Base-by-base conservation (phyloP, 1,140 invertebrate species). In the Orchesella cincta region DNA sequence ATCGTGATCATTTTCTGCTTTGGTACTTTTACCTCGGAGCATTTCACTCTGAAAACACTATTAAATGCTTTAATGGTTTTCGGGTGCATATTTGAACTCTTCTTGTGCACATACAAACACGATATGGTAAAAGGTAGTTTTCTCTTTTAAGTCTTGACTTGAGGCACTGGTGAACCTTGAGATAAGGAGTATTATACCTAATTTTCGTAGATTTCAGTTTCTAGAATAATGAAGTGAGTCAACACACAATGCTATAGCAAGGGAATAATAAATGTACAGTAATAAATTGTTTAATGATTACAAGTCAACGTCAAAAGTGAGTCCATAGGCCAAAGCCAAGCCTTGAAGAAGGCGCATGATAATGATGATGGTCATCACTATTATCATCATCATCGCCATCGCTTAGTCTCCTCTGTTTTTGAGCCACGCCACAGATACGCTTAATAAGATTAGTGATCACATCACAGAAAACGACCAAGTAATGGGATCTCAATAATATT, bases 341-440 rank as follows among this genome's bases (percentile, higher is more conserved):
- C 62, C 62, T 67, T 31, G 62, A 57, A 57, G 52, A 26, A 23
- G 62, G 33, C 8, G 62, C 12, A 67, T 67, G 62, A 67, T 67
- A 67, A 67, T 67, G 62, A 67, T 67, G 62, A 67, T 31, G 62
- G 62, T 67, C 62, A 67, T 67, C 62, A 67, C 62, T n/a, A 67
- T 67, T 33, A 67, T n/a, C 2, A 67, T 33, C 31, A 12, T 67
- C 29, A 23, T 20, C 39, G 8, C 39, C 8, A 8, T 46, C 39
- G 20, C 39, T 46, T 20, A 46, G 39, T 12, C 39, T n/a, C n/a
- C n/a, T n/a, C n/a, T n/a, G n/a, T n/a, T n/a, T n/a, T n/a, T n/a
- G n/a, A n/a, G n/a, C n/a, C n/a, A n/a, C n/a, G n/a, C n/a, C n/a
- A n/a, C n/a, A n/a, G n/a, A n/a, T n/a, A n/a, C n/a, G n/a, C n/a